A percentile compares a stretch with the other conserved stretches of the same genome.
phyloP scores from a whole-genome alignment of 2,888 invertebrate species.

The Tachina grossa region DNA sequence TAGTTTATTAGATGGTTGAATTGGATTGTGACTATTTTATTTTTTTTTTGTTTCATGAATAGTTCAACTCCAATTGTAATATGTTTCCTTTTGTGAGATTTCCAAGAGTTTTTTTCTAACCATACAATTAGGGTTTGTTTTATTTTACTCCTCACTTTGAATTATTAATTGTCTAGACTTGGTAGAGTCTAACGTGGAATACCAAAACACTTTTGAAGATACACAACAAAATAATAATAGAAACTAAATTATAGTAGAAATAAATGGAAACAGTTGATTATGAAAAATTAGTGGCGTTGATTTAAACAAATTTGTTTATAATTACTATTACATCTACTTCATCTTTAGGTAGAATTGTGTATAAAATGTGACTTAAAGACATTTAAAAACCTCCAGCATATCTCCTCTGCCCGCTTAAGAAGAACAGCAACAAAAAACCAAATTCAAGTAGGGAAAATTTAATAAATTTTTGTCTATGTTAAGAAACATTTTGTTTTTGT shows the following conservation, averaged over 20 bases:
- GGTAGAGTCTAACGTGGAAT: slow-evolving; percentile 39
- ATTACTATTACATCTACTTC: slow-evolving; percentile 37
- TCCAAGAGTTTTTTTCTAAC: slow-evolving; percentile 40
- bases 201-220: not conserved
- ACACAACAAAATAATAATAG: not conserved
- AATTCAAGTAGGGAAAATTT: no score
- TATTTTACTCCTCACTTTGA: slow-evolving; percentile 52
- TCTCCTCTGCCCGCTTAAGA: no score
- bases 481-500: no score
- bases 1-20: slow-evolving; percentile 33
- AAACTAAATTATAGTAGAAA: slow-evolving; percentile 10
- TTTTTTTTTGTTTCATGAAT: slow-evolving; percentile 27
- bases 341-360: not conserved
- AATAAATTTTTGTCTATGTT: no score
- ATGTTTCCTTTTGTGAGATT: slow-evolving; percentile 55
- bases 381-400: not conserved
- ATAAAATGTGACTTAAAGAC: no score
- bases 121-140: slow-evolving; percentile 59
- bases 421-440: not conserved
- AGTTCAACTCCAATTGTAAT: slow-evolving; percentile 57
- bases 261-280: slow-evolving; percentile 41
- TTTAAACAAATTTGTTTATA: slow-evolving; percentile 64
- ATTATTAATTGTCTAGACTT: slow-evolving; percentile 70
- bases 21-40: slow-evolving; percentile 28
- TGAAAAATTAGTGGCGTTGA: slow-evolving; percentile 61